These are phyloP conservation scores for Cavia porcellus DNA, from an alignment of 2,113 vertebrate species.

Conservation along the genomic window DNA sequence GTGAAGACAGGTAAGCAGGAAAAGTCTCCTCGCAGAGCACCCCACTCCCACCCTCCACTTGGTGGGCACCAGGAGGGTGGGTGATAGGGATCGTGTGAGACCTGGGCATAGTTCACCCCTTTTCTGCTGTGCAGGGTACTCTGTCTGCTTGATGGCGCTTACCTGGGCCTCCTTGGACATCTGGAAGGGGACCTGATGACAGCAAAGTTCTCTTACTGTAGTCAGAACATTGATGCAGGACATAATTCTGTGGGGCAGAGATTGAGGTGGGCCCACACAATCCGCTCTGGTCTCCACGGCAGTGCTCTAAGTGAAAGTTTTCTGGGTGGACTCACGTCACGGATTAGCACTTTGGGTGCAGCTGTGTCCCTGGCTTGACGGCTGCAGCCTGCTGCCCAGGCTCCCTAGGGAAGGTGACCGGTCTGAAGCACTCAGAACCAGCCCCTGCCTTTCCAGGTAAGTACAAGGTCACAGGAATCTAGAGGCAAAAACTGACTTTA, in stretches of 20 bases:
- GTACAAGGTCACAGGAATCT: not conserved
- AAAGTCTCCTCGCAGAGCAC: fast-evolving
- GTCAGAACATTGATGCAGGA: not conserved
- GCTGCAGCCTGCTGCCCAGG: not conserved
- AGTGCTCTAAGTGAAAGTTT: not conserved
- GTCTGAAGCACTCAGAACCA: not conserved
- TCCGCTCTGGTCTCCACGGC: not conserved
- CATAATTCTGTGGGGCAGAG: not conserved
- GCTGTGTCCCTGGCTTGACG: not conserved
- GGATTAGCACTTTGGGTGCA: not conserved
- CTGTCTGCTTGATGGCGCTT: too few species aligned
- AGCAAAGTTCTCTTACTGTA: not conserved
- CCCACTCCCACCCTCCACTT: not conserved
- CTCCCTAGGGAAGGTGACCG: too few species aligned
- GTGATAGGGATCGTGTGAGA: too few species aligned
- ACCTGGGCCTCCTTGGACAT: not conserved
- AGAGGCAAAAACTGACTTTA: not conserved
- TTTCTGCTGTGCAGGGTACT: too few species aligned
- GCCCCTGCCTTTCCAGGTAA: not conserved
- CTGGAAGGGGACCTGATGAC: not conserved
- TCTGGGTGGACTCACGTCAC: not conserved
- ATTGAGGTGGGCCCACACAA: not conserved
- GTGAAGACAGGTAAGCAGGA: not conserved
- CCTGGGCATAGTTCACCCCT: too few species aligned
- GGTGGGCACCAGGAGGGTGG: not conserved